Conservation (phyloP, 2,797 vertebrate species). For the Hippocampus kuda region DNA sequence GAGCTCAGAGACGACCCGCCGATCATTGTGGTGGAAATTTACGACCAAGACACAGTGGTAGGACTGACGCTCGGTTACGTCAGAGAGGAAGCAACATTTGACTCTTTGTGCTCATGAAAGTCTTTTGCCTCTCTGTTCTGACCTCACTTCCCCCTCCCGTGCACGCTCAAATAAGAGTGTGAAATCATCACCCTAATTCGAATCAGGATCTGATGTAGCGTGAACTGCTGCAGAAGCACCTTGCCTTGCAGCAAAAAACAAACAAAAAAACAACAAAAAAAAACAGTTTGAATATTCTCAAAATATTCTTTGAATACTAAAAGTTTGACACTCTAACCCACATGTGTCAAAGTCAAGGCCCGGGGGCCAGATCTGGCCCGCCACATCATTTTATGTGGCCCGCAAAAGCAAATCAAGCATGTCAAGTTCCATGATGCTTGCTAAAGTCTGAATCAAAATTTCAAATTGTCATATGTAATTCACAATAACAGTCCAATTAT, state of each 20-base stretch:
- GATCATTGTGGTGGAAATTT: slow-evolving; percentile 93
- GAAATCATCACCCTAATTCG: slow-evolving; percentile 2
- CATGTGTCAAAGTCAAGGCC: too few relatives aligned
- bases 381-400: too few relatives aligned
- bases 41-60: slow-evolving; percentile 94
- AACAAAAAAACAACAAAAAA: too few relatives aligned
- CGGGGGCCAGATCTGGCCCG: too few relatives aligned
- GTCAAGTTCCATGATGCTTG: too few relatives aligned
- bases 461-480: too few relatives aligned
- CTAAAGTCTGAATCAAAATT: too few relatives aligned
- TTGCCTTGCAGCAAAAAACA: too few relatives aligned
- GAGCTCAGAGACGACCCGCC: slow-evolving; percentile 92
- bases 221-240: neutral
- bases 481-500: too few relatives aligned
- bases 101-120: slow-evolving; percentile 19
- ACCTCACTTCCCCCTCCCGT: slow-evolving; percentile 31
- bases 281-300: too few relatives aligned
- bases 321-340: neutral
- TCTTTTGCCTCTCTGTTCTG: slow-evolving; percentile 50
- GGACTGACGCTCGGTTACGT: slow-evolving; percentile 1
- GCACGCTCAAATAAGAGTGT: slow-evolving; percentile 54
- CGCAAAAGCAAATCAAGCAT: too few relatives aligned
- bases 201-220: neutral
- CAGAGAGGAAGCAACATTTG: neutral
- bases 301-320: too few relatives aligned